Conservation (phyloP, 2,797 vertebrate genomes). For the Urocyon cinereoargenteus region DNA sequence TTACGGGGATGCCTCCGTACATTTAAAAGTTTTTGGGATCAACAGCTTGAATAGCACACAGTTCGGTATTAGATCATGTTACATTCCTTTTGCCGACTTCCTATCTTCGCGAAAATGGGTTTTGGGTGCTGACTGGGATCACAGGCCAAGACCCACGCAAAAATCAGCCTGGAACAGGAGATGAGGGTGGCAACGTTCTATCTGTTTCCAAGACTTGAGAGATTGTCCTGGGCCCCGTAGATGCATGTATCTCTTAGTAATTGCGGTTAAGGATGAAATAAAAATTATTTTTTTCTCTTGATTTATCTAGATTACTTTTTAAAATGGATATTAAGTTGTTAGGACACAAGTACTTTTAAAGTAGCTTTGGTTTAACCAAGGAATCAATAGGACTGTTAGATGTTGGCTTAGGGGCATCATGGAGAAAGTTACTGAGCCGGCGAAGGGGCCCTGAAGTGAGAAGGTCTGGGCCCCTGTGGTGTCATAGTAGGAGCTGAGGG, state of each 20-base stretch:
- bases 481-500: neutral
- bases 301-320: neutral
- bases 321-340: neutral
- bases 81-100: neutral
- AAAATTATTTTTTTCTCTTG: neutral
- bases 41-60: neutral
- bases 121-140: neutral
- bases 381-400: neutral
- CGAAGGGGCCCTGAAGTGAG: neutral
- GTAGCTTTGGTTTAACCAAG: neutral
- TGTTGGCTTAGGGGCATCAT: neutral
- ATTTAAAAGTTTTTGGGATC: neutral
- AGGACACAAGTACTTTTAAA: neutral
- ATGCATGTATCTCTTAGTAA: neutral
- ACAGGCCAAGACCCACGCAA: neutral
- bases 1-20: neutral
- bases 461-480: neutral
- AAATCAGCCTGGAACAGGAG: neutral
- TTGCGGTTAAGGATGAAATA: neutral
- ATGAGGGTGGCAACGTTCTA: neutral
- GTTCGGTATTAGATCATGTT: neutral
- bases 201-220: slow-evolving; percentile 15
- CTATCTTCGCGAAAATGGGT: neutral
- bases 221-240: neutral
- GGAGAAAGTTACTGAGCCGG: neutral